Evolutionary conservation across 2,797 vertebrate species (phyloP), one percentile per base, ranked within the genome.

Genomic region (Todus mexicanus): DNA sequence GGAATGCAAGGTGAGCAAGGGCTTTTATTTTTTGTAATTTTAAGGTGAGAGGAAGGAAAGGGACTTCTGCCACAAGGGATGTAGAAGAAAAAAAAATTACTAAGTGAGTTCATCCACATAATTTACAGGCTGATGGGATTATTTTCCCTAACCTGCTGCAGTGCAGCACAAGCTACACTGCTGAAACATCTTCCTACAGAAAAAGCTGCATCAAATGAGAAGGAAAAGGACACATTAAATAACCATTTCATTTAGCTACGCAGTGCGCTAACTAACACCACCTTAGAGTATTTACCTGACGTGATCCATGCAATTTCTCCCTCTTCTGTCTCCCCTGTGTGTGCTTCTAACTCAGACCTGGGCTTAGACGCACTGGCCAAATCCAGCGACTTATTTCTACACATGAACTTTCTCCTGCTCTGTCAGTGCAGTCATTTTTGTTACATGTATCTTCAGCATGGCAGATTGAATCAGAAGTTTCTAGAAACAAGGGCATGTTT

Each of bases 371-470:
- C 59, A 72, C 37, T 47, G 19, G 8, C 31, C 69, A 86, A 84
- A 65, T n/a, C 29, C 50, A 69, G 10, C 3, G 3, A 50, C 8
- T 78, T 29, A 53, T n/a, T 40, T 57, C 53, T 17, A 74, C 8
- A 5, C 4, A 29, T 10, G 27, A 90, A 48, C 22, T 48, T 33
- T 40, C 40, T 71, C 27, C 47, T 60, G n/a, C 33, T 79, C 61
- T 48, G 47, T 47, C 1, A 8, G 45, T 1, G 1, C 1, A 1
- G 51, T 18, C 22, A 15, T 37, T 73, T 74, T 84, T 73, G 38
- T 48, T 74, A 43, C 61, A 40, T 6, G 1, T 22, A 71, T 3
- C 33, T 84, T 87, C 43, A 53, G 16, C 5, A 50, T 69, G 23
- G 19, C n/a, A 77, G 35, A 87, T 45, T 42, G 74, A 83, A 51